Evolutionary conservation across 2,797 vertebrate species (phyloP).

Genomic region (Pelodytes ibericus): DNA sequence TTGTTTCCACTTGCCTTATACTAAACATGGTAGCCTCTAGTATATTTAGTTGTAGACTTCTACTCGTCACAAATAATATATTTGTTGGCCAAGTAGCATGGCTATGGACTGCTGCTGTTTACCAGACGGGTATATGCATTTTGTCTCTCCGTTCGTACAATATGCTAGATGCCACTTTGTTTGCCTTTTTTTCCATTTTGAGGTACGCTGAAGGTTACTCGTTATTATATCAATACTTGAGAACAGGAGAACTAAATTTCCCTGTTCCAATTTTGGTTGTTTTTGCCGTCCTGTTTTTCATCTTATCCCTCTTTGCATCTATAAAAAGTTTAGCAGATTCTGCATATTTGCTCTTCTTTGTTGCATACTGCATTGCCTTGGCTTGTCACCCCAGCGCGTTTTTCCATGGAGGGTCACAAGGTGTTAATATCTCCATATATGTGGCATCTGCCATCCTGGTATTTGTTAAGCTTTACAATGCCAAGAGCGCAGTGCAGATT

Average conservation of each 20-base stretch:
- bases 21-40: constrained; percentile 83
- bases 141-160: constrained; percentile 78
- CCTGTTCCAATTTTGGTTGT: constrained; percentile 74
- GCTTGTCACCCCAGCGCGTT: constrained; percentile 76
- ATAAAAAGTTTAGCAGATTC: constrained; percentile 75
- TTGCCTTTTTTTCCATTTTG: constrained; percentile 79
- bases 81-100: constrained; percentile 80
- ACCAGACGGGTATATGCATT: constrained; percentile 78
- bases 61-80: constrained; percentile 75
- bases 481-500: constrained; percentile 62
- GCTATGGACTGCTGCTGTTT: constrained; percentile 84
- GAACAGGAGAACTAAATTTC: constrained; percentile 61
- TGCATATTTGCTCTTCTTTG: constrained; percentile 79
- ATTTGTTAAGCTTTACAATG: constrained; percentile 75
- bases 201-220: constrained; percentile 80
- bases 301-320: constrained; percentile 76
- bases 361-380: constrained; percentile 78
- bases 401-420: constrained; percentile 78
- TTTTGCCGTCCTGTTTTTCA: constrained; percentile 80
- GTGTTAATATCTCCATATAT: constrained; percentile 80
- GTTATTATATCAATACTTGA: constrained; percentile 69
- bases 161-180: constrained; percentile 75
- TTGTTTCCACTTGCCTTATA: constrained; percentile 66
- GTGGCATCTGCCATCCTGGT: constrained; percentile 72
- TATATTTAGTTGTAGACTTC: constrained; percentile 77